These are phyloP conservation scores for Anthonomus grandis DNA, from an alignment of 1,140 invertebrate species.

Conservation along the genomic window DNA sequence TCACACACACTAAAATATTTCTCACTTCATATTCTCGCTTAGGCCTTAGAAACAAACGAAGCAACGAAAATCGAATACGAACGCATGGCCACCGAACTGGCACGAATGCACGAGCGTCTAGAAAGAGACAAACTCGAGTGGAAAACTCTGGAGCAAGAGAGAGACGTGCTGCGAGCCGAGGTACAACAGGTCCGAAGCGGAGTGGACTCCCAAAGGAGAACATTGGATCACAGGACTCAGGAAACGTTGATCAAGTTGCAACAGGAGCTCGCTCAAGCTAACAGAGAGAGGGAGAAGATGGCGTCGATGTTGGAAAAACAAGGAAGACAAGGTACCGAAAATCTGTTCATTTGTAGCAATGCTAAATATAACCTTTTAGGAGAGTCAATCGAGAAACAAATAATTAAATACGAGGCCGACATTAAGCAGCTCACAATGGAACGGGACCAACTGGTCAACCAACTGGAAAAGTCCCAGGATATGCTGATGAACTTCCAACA, in stretches of 20 bases:
- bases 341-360: not conserved
- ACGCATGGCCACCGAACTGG: conserved; percentile 73
- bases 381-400: conserved; percentile 78
- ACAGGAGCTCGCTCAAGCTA: conserved; percentile 67
- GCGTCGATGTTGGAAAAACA: conserved; percentile 68
- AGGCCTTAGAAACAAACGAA: conserved; percentile 73
- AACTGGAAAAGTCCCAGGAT: conserved; percentile 88
- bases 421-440: conserved; percentile 81
- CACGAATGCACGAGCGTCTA: conserved; percentile 72
- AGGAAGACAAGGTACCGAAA: conserved; percentile 60
- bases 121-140: conserved; percentile 66
- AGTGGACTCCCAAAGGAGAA: conserved; percentile 64
- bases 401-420: conserved; percentile 78
- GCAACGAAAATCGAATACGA: conserved; percentile 78
- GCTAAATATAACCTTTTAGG: conserved; percentile 4
- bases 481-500: conserved; percentile 91
- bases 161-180: conserved; percentile 65
- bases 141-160: conserved; percentile 64
- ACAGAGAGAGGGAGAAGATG: conserved; percentile 70
- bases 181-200: conserved; percentile 62
- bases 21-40: not conserved
- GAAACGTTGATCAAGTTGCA: conserved; percentile 63
- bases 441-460: conserved; percentile 81
- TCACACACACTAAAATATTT: not conserved
- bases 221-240: conserved; percentile 60